Evolutionary conservation across 2,113 vertebrate species (phyloP).

Genomic region (Strix uralensis): DNA sequence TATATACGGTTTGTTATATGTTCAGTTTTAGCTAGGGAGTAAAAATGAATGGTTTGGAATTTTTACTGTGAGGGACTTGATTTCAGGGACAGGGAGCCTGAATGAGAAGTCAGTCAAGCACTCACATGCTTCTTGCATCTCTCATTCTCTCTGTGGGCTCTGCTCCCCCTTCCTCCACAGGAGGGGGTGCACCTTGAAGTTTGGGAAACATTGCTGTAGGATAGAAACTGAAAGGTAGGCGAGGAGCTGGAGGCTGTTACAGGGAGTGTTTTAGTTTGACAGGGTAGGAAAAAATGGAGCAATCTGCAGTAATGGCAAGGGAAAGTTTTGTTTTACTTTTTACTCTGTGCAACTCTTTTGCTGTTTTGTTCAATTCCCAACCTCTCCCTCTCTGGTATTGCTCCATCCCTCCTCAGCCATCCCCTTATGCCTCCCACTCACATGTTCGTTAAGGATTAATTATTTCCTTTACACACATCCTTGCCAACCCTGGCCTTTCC

Average conservation of each 20-base stretch:
- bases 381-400: background rate
- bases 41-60: background rate
- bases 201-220: background rate
- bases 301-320: background rate
- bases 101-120: background rate
- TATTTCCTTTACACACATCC: conserved; percentile 31
- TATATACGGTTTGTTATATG: rapidly evolving
- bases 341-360: background rate
- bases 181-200: background rate
- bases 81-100: background rate
- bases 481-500: conserved; percentile 15
- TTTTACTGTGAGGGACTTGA: background rate
- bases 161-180: background rate
- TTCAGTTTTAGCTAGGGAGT: background rate
- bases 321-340: background rate
- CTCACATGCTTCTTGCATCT: background rate
- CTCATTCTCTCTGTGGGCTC: background rate
- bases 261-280: conserved; percentile 14
- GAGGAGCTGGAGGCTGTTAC: background rate
- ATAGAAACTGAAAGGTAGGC: background rate
- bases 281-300: background rate
- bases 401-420: conserved; percentile 21
- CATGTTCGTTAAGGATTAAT: background rate
- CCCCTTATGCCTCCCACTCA: conserved; percentile 39
- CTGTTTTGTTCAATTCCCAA: conserved; percentile 13